Base-by-base conservation (phyloP, 2,797 vertebrate genomes). In the Chromobotia macracanthus region DNA sequence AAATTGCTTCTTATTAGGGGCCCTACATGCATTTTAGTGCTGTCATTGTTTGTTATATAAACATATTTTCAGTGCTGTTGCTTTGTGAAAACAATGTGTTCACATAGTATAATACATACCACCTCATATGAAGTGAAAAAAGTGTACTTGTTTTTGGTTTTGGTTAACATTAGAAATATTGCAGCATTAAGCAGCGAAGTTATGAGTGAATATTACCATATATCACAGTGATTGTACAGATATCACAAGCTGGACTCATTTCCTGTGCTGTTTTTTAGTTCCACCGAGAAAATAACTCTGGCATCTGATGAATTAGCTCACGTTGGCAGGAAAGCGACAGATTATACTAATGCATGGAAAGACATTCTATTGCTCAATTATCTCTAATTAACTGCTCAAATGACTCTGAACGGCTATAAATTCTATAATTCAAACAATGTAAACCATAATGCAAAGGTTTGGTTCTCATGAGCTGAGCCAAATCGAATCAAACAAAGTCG, bases 341-440 rank as follows among this genome's bases (percentile, higher is more conserved):
- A 79, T 79, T 72, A 72, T 72, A 65, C 69, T 72, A 66, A 72
- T 79, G 77, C 69, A 72, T 35, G 18, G 77, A 64, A 79, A 78
- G 60, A 55, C 68, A 55, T 65, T 25, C 60, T 72, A 79, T 79
- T 65, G 68, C 77, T 79, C 69, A 79, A 79, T 79, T 79, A 66
- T 66, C 60, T 72, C 60, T 55, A 79, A 79, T 79, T 66, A 79
- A 79, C 35, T 79, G 48, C 69, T 65, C 50, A 79, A 66, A 79
- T 65, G 48, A 72, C 41, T 66, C 50, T 65, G 69, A 79, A 72
- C 53, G 8, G 50, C 51, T 65, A 56, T 55, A 79, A 79, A 79
- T 79, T 21, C 25, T 46, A 53, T 16, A 65, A 72, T 55, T 72
- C 61, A 46, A 44, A 46, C 35, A 72, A 21, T 65, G 31, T 66